Evolutionary conservation across 92 coral and sea anemone species (phyloP), one percentile per base, ranked within the genome.

Genomic region (Epizoanthus rinbou): DNA sequence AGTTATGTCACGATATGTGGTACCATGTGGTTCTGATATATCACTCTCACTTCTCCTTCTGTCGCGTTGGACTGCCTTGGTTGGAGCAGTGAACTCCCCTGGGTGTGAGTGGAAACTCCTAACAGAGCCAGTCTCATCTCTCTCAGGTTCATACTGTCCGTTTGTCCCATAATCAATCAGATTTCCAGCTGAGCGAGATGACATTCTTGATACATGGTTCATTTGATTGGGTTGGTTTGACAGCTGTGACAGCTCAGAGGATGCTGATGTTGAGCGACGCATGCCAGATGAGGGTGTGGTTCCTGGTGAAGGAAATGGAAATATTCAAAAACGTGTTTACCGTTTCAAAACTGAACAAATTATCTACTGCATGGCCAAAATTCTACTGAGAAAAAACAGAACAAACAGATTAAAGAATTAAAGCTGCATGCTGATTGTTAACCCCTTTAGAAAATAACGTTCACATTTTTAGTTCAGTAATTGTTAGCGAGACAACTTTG

Each of bases 141-240:
- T 79, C 39, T 86, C 90, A 2, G 56, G 84, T 41, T 83, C 87
- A 22, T 75, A 80, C 3, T 66, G 85, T 22, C 73, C 84, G 18
- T 74, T 78, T 63, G 85, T 87, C 11, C 93, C 97, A 62, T 87
- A 91, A 67, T 91, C 90, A 17, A 93, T 85, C 1, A 97, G 88
- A 88, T 97, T 93, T 8, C 99, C 99, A 10, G 94, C 95, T 15
- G 99, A 97, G 47, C 97, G 93, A 9, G 99, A 97, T 13, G 93
- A 85, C 22, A 90, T 71, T 24, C 92, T 85, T 7, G 90, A 84
- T 16, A 50, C 84, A 23, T 62, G 65, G 18, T 85, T 80, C 23
- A 87, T 76, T 3, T 85, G 67, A 66, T 83, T 57, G n/a, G 84
- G 64, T 47, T 60, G 82, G 28, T 78, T 62, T 19, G 82, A 37